Percentiles rank a stretch among this genome's conserved stretches.
Conservation (phyloP, 2,113 vertebrate species). For the Sander lucioperca region DNA sequence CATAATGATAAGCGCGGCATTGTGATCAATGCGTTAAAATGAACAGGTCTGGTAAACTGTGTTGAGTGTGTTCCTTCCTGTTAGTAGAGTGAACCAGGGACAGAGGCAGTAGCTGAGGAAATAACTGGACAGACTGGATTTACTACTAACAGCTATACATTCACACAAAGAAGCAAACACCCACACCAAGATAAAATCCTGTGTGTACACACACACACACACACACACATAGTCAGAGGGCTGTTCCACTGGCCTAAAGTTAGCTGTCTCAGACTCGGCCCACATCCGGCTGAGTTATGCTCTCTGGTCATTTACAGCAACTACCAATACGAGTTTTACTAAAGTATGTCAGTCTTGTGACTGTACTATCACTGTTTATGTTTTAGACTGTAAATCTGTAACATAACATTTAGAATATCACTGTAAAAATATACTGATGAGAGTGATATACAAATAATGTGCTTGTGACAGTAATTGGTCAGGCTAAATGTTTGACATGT, state of each 20-base stretch:
- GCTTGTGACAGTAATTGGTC: background rate
- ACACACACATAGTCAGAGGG: slow-evolving; percentile 13
- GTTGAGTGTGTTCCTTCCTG: background rate
- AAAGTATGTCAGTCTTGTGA: slow-evolving; percentile 1
- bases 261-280: background rate
- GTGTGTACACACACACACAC: slow-evolving; percentile 14
- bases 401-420: background rate
- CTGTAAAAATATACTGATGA: background rate
- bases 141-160: slow-evolving; percentile 53
- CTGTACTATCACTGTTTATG: background rate
- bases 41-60: background rate
- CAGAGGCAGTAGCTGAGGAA: slow-evolving; percentile 2
- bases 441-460: background rate
- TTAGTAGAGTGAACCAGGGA: slow-evolving; percentile 27
- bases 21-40: slow-evolving; percentile 10
- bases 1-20: background rate
- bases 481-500: background rate
- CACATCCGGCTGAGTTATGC: slow-evolving; percentile 14
- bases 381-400: background rate
- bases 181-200: slow-evolving; percentile 19
- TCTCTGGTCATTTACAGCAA: slow-evolving; percentile 9
- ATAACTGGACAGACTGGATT: slow-evolving; percentile 73
- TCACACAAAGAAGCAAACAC: slow-evolving; percentile 49
- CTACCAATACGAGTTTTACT: slow-evolving; percentile 10
- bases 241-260: background rate